A percentile compares a stretch with the other conserved stretches of the same genome.
Evolutionary conservation across 2,797 vertebrate species (phyloP).

Genomic region (Knipowitschia caucasica): DNA sequence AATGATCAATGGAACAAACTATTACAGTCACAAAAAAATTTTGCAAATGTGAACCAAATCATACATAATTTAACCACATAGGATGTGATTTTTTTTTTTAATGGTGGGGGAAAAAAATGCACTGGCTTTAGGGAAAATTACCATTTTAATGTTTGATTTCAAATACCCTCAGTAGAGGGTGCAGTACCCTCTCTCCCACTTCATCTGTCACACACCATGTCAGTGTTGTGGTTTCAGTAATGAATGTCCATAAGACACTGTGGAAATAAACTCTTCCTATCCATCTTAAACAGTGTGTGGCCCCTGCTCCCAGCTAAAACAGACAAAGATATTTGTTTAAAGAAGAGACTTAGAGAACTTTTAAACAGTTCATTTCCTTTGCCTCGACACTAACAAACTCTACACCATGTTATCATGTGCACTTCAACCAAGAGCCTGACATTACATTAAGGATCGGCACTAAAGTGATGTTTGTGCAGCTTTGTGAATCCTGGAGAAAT

Average conservation of each 20-base stretch:
- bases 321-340: slow-evolving; percentile 32
- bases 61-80: too few species aligned
- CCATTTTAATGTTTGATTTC: neutral
- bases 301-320: slow-evolving; percentile 21
- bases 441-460: slow-evolving; percentile 26
- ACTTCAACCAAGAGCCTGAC: slow-evolving; percentile 23
- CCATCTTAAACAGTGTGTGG: slow-evolving; percentile 27
- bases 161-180: too few species aligned
- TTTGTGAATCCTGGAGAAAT: neutral
- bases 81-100: too few species aligned
- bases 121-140: too few species aligned
- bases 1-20: too few species aligned
- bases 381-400: slow-evolving; percentile 16
- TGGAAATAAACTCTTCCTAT: slow-evolving; percentile 38
- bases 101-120: too few species aligned
- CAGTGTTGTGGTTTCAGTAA: neutral
- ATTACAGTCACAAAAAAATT: too few species aligned
- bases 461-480: neutral
- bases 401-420: slow-evolving; percentile 1
- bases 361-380: slow-evolving; percentile 57
- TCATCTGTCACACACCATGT: neutral
- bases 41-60: too few species aligned
- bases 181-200: neutral
- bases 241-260: slow-evolving; percentile 5
- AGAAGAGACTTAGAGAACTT: slow-evolving; percentile 24